A percentile compares a stretch with the other conserved stretches of the same genome.
These are phyloP conservation scores for Drosophila engyochracea DNA, from an alignment of 2,888 invertebrate species.

Conservation along the genomic window DNA sequence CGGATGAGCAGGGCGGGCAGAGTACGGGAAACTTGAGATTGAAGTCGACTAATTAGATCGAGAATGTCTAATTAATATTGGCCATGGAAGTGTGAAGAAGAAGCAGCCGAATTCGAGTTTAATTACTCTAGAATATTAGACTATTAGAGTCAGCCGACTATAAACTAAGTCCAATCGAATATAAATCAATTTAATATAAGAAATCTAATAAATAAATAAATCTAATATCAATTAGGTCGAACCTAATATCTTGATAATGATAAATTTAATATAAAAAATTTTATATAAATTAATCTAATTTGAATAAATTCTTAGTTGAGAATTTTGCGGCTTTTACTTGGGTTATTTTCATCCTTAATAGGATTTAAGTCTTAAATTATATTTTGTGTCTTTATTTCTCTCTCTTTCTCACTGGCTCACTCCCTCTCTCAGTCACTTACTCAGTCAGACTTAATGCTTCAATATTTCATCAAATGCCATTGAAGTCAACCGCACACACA, in stretches of 20 bases:
- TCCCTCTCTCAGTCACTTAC: neutral
- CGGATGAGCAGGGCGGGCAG: rapidly evolving
- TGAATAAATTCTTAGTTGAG: neutral
- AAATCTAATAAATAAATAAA: neutral
- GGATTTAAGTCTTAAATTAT: constrained; percentile 7
- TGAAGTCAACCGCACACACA: constrained; percentile 57
- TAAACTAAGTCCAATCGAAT: neutral
- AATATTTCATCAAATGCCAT: constrained; percentile 60
- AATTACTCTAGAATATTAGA: neutral
- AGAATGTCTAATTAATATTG: neutral
- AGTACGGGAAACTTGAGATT: too few species aligned
- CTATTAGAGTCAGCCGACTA: neutral
- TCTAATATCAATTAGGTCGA: too few species aligned
- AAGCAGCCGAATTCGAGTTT: neutral
- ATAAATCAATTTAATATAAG: neutral
- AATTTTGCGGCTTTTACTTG: neutral
- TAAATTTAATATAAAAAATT: neutral
- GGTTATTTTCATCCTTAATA: neutral
- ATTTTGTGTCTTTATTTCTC: neutral
- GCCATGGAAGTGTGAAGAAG: neutral
- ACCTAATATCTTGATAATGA: neutral
- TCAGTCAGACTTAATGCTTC: constrained; percentile 19
- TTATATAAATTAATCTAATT: neutral
- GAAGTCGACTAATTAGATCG: neutral
- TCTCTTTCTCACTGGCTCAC: neutral